These are phyloP conservation scores for Hippoglossus hippoglossus DNA, from an alignment of 2,797 vertebrate species.

Conservation along the genomic window DNA sequence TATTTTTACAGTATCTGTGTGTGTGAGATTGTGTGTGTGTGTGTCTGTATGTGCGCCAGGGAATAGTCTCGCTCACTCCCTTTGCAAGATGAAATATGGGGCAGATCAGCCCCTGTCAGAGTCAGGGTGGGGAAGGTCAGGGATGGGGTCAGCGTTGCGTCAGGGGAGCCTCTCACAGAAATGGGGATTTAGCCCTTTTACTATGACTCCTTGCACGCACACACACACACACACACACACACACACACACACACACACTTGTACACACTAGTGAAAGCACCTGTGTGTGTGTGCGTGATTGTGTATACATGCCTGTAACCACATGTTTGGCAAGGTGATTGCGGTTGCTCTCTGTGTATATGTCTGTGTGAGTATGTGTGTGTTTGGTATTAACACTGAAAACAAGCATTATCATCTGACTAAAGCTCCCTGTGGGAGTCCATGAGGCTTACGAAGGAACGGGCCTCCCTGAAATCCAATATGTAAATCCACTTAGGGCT, in stretches of 20 bases:
- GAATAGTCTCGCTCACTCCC: conserved; percentile 11
- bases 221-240: conserved; percentile 11
- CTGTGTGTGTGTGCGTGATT: conserved; percentile 28
- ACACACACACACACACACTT: background rate
- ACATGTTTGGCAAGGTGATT: conserved; percentile 66
- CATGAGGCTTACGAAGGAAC: conserved; percentile 73
- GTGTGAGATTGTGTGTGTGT: conserved; percentile 8
- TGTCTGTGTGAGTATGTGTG: conserved; percentile 33
- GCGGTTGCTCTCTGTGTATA: conserved; percentile 46
- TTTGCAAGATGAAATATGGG: conserved; percentile 79
- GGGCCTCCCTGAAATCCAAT: conserved; percentile 82
- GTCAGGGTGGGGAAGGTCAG: conserved; percentile 74
- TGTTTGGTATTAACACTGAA: conserved; percentile 79
- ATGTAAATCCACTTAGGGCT: conserved; percentile 85
- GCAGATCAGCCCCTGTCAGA: conserved; percentile 74
- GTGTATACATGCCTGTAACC: conserved; percentile 53
- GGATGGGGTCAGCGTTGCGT: conserved; percentile 66
- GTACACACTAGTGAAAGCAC: conserved; percentile 22
- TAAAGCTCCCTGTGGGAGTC: conserved; percentile 81
- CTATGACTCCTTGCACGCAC: conserved; percentile 39
- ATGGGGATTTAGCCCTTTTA: conserved; percentile 72
- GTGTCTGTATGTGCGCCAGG: conserved; percentile 22
- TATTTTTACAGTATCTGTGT: conserved; percentile 34
- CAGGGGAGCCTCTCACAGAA: conserved; percentile 70
- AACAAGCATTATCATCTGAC: conserved; percentile 83